Percentiles rank a stretch among this genome's conserved stretches.
These are phyloP conservation scores for Bujurquina vittata DNA, from an alignment of 2,113 vertebrate genomes.

Conservation along the genomic window DNA sequence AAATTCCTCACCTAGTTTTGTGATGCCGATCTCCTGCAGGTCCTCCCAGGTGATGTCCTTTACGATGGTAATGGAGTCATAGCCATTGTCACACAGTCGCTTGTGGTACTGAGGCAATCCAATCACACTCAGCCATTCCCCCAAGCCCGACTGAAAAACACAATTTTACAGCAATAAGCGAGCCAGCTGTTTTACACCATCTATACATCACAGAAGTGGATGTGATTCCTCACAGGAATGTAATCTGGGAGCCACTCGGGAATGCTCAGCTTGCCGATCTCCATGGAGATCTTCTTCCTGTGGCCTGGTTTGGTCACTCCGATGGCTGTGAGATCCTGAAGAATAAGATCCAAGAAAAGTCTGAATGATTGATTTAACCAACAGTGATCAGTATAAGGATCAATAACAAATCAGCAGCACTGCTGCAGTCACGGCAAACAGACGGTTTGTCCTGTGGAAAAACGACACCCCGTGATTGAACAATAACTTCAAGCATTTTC, in stretches of 20 bases:
- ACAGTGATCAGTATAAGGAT: background rate
- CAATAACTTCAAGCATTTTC: too few relatives aligned
- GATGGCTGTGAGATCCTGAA: conserved; percentile 93
- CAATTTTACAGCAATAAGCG: background rate
- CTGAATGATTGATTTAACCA: background rate
- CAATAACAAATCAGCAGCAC: background rate
- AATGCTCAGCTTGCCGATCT: conserved; percentile 90
- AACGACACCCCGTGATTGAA: too few relatives aligned
- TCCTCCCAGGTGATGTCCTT: conserved; percentile 95
- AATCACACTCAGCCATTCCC: conserved; percentile 92
- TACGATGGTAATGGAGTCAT: conserved; percentile 91
- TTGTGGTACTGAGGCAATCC: conserved; percentile 95
- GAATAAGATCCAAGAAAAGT: background rate
- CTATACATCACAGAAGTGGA: background rate
- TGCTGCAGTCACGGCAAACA: background rate
- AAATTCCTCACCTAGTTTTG: conserved; percentile 87
- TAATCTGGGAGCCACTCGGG: conserved; percentile 93
- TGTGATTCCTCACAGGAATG: conserved; percentile 84
- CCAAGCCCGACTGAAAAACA: conserved; percentile 82
- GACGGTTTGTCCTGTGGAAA: background rate
- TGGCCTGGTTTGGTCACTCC: conserved; percentile 96
- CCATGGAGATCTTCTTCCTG: conserved; percentile 93
- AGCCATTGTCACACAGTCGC: conserved; percentile 91
- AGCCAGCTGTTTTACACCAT: background rate
- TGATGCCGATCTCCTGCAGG: conserved; percentile 94